Evolutionary conservation across 2,888 invertebrate species (phyloP).

Genomic region (Drosophila tanythrix): DNA sequence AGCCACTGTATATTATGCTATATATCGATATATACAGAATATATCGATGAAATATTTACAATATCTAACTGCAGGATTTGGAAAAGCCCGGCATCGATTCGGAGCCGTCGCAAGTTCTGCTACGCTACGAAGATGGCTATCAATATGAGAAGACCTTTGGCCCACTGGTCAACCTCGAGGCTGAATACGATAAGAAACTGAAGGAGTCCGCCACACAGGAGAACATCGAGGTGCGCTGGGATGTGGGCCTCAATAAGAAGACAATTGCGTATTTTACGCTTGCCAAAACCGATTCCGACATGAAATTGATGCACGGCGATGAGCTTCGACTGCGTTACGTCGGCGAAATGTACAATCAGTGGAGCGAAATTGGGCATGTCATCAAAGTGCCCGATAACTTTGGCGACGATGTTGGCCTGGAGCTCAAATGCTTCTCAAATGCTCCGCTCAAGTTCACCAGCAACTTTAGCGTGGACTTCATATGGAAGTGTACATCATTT

Average conservation of each 20-base stretch:
- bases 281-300: conserved; percentile 98
- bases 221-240: conserved; percentile 99
- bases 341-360: conserved; percentile 96
- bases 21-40: not conserved
- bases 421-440: conserved; percentile 95
- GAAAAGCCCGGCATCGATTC: conserved; percentile 99
- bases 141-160: conserved; percentile 99
- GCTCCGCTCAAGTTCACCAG: conserved; percentile 97
- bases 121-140: conserved; percentile 98
- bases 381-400: conserved; percentile 98
- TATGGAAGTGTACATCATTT: conserved; percentile 99
- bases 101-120: conserved; percentile 93
- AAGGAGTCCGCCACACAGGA: conserved; percentile 99
- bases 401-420: conserved; percentile 99
- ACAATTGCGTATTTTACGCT: conserved; percentile 98
- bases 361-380: conserved; percentile 99
- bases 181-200: conserved; percentile 98
- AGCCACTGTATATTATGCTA: too few relatives aligned
- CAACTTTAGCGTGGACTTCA: conserved; percentile 99
- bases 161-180: conserved; percentile 97
- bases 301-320: conserved; percentile 99
- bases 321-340: conserved; percentile 96
- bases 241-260: conserved; percentile 98
- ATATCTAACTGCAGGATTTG: conserved; percentile 87
- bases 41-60: conserved; percentile 4